Base-by-base conservation (phyloP, 2,888 invertebrate species). In the Apamea anceps region DNA sequence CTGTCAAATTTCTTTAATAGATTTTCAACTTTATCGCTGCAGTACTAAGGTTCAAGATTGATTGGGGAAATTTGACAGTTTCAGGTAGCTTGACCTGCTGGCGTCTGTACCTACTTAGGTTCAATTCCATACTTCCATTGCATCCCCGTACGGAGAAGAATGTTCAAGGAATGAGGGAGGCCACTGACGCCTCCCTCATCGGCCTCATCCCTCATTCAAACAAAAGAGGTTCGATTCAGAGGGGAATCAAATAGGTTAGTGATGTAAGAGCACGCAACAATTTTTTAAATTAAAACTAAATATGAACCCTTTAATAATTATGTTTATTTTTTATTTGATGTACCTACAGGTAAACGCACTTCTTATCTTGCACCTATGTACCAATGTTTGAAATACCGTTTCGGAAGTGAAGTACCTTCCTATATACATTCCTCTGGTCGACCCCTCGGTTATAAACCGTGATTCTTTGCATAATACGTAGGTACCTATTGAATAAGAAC, bases 231-330 rank as follows among this genome's bases (percentile, higher is more conserved):
- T 54, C 25, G 28, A 51, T 54, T 51, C 15, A n/a, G 51, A 77
- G 72, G 80, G 80, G 84, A 48, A 75, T 54, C 15, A 77, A 84
- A 76, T 68, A 51, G 62, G 74, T 82, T 75, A 15, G 57, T 45
- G 42, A 63, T 66, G 73, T 75, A 62, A 54, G 67, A 18, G 28
- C 28, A 63, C 32, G 8, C 18, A 8, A 18, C 28, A 15, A 18
- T 5, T 37, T 37, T 37, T 42, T 42, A 42, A 8, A 42, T 8
- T 15, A 28, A 15, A 2, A 57, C 25, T 15, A 13, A n/a, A 1
- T 60, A 13, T n/a, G 60, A 60, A 13, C 13, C 12, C n/a, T 25
- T 54, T 54, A 21, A 21, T 7, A 21, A 32, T 32, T 2, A 32
- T 21, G 54, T 54, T 54, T 25, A 8, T 25, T 25, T 57, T 57